Evolutionary conservation across 2,888 invertebrate species (phyloP).

Genomic region (Gerris lacustris): DNA sequence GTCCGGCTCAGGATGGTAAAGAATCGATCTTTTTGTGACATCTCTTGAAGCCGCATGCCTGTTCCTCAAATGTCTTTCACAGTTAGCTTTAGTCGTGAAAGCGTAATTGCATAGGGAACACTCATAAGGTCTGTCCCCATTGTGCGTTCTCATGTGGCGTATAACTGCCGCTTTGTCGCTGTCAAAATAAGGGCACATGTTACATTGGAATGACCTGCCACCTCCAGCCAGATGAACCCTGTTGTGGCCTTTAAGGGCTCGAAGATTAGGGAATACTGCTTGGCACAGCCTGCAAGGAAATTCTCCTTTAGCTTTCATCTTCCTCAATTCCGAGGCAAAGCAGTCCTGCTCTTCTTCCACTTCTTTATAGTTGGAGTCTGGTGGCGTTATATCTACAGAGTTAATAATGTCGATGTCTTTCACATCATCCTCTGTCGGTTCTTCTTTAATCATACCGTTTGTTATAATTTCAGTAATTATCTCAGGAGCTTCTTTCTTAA

Average conservation of each 20-base stretch:
- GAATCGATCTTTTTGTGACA: slow-evolving; percentile 76
- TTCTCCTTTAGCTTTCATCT: slow-evolving; percentile 78
- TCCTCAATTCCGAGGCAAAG: slow-evolving; percentile 71
- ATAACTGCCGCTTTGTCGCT: slow-evolving; percentile 83
- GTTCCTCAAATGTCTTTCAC: slow-evolving; percentile 86
- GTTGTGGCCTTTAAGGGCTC: slow-evolving; percentile 83
- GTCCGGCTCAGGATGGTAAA: slow-evolving; percentile 48
- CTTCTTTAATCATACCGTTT: not conserved
- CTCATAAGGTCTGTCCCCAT: slow-evolving; percentile 88
- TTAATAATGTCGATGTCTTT: not conserved
- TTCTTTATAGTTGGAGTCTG: slow-evolving; percentile 36
- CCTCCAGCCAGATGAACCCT: slow-evolving; percentile 64
- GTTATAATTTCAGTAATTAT: not conserved
- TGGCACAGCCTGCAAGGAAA: slow-evolving; percentile 84
- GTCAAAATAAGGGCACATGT: slow-evolving; percentile 81
- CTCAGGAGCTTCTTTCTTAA: slow-evolving; percentile 9
- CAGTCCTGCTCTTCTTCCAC: slow-evolving; percentile 69
- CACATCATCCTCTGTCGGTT: not conserved
- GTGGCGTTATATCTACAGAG: slow-evolving; percentile 28
- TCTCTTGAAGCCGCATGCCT: slow-evolving; percentile 76
- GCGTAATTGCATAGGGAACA: slow-evolving; percentile 92
- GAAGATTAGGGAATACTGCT: slow-evolving; percentile 73
- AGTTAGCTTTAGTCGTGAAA: slow-evolving; percentile 94
- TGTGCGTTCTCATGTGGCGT: slow-evolving; percentile 85
- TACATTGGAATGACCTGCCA: slow-evolving; percentile 49